Base-by-base conservation (phyloP, 1,140 invertebrate genomes). In the Teleogryllus occipitalis region DNA sequence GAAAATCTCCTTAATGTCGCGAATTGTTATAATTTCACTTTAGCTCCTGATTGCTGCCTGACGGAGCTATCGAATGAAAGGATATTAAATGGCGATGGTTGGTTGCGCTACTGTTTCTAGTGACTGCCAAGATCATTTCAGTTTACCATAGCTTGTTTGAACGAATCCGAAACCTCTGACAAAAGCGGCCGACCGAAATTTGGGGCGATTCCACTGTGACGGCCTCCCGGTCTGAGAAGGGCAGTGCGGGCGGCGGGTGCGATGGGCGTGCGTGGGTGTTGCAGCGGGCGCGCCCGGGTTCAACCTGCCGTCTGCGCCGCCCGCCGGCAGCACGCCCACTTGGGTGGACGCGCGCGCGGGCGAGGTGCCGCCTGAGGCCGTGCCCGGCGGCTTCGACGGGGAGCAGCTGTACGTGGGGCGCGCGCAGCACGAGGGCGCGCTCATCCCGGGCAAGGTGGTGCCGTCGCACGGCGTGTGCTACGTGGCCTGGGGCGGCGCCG, bases 371-470 rank as follows among this genome's bases (percentile, higher is more conserved):
- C 89, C 93, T 0, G 90, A 90, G 78, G 92, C 93, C 7, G 88
- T 95, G 7, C 87, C 90, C 15, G 94, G 92, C 3, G 95, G 94
- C 47, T 89, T 91, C 81, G 93, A 94, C 82, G 88, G 74, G 14
- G 94, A 95, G 84, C 87, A 91, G 10, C 83, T 95, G 49, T 95
- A 90, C 83, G 91, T 96, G 14, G 92, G 90, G 4, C 88, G 94
- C 80, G 92, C 92, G 7, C 84, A 86, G 48, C 92, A 94, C 81
- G 92, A 95, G 83, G 93, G 93, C 48, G 93, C 91, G 74, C 83
- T 93, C 8, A 88, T 95, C 81, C 94, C 94, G 80, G 95, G 95
- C 54, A 96, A 96, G 86, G 85, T 94, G 8, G 88, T 91, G 73
- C 87, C 90, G 0, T 90, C 91, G 5, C 93, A 95, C 83, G 90